Percentiles rank a stretch among this genome's conserved stretches.
These are phyloP conservation scores for Darwinula stevensoni DNA, from an alignment of 2,888 invertebrate genomes.

Conservation along the genomic window DNA sequence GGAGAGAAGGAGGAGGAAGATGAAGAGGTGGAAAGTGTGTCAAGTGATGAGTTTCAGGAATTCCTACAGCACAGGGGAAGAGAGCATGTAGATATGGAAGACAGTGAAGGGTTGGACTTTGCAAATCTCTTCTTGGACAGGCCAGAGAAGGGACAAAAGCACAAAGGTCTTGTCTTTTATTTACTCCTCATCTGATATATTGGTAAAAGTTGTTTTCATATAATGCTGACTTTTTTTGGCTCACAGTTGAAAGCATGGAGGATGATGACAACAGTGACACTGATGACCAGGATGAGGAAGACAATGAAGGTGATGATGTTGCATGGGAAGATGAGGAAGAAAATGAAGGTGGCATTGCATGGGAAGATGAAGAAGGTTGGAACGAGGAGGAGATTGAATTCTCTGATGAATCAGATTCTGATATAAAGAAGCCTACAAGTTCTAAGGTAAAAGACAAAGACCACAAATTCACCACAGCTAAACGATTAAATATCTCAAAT, in stretches of 20 bases:
- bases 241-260: neutral
- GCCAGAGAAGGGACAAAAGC: neutral
- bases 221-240: neutral
- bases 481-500: too few relatives aligned
- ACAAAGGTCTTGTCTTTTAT: too few relatives aligned
- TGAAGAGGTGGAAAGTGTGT: conserved; percentile 35
- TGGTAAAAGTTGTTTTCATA: too few relatives aligned
- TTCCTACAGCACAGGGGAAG: conserved; percentile 28
- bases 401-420: neutral
- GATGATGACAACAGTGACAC: neutral
- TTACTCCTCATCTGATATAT: too few relatives aligned
- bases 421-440: neutral
- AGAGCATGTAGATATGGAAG: conserved; percentile 16
- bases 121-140: neutral
- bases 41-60: conserved; percentile 42
- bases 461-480: too few relatives aligned
- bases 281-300: neutral
- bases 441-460: too few relatives aligned
- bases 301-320: neutral
- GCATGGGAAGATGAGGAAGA: neutral
- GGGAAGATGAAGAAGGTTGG: conserved; percentile 1
- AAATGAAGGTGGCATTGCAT: neutral
- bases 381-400: neutral
- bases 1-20: conserved; percentile 24
- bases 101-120: conserved; percentile 1